These are phyloP conservation scores for Thecocarcelia acutangulata DNA, from an alignment of 2,888 invertebrate species.

Conservation along the genomic window DNA sequence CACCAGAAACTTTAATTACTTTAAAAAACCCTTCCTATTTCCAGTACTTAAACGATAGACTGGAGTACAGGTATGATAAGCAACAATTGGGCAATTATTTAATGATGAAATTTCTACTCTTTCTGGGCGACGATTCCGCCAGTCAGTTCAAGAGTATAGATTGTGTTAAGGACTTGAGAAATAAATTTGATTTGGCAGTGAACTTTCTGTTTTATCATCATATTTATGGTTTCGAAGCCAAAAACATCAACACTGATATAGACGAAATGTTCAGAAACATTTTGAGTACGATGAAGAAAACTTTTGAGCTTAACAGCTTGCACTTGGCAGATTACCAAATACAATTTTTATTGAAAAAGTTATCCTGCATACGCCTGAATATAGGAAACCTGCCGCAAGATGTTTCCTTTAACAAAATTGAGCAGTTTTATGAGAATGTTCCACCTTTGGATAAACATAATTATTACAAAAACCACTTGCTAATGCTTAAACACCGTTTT, in stretches of 20 bases:
- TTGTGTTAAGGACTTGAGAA: constrained; percentile 74
- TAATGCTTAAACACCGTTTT: constrained; percentile 36
- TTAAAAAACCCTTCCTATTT: constrained; percentile 37
- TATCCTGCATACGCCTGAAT: constrained; percentile 68
- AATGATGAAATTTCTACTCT: constrained; percentile 74
- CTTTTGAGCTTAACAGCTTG: too few species aligned
- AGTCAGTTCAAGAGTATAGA: constrained; percentile 53
- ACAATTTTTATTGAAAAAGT: neutral
- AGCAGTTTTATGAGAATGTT: constrained; percentile 69
- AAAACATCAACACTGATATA: too few species aligned
- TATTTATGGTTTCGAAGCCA: neutral
- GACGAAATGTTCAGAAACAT: too few species aligned
- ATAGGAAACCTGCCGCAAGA: constrained; percentile 74
- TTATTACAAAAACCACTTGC: constrained; percentile 58
- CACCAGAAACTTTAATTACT: neutral
- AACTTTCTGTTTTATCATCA: constrained; percentile 72
- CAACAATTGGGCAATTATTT: constrained; percentile 72
- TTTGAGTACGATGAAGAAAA: too few species aligned
- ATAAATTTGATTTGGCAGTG: constrained; percentile 74
- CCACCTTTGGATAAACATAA: constrained; percentile 6
- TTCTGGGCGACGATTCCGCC: constrained; percentile 70
- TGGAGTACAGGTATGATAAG: too few species aligned
- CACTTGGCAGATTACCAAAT: too few species aligned
- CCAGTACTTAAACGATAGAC: neutral
- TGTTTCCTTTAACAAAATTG: constrained; percentile 56